phyloP scores from a whole-genome alignment of 2,113 vertebrate species.

The Manacus vitellinus region DNA sequence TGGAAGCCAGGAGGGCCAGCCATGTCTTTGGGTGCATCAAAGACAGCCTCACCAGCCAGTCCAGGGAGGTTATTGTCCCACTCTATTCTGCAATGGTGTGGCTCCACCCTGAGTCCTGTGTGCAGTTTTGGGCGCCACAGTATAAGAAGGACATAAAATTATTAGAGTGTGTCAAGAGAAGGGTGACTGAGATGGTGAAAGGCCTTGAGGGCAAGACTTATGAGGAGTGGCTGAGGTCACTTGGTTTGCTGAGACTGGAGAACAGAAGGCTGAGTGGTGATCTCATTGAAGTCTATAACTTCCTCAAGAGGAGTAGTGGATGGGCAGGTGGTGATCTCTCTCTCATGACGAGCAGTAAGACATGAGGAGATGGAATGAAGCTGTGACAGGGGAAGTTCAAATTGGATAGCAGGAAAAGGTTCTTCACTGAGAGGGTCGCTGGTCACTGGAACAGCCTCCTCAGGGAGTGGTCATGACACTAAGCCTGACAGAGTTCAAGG shows the following conservation, averaged over 20 bases:
- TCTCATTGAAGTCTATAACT: neutral
- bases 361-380: neutral
- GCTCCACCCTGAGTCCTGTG: neutral
- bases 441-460: neutral
- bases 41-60: fast-evolving
- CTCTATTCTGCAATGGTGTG: neutral
- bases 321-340: neutral
- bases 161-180: fast-evolving
- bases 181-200: neutral
- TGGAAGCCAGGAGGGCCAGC: neutral
- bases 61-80: neutral
- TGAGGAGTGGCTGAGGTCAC: neutral
- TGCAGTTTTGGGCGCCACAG: neutral
- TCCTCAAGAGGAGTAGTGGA: neutral
- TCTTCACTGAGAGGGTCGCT: neutral
- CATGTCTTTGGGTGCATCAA: neutral
- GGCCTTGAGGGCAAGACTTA: neutral
- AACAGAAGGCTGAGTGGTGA: neutral
- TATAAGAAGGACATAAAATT: neutral
- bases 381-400: neutral
- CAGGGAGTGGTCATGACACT: neutral
- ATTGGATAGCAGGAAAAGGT: neutral
- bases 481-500: neutral
- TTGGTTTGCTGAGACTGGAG: neutral
- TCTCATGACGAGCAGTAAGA: neutral